phyloP scores from a whole-genome alignment of 2,888 invertebrate genomes.

The Erebia palarica region DNA sequence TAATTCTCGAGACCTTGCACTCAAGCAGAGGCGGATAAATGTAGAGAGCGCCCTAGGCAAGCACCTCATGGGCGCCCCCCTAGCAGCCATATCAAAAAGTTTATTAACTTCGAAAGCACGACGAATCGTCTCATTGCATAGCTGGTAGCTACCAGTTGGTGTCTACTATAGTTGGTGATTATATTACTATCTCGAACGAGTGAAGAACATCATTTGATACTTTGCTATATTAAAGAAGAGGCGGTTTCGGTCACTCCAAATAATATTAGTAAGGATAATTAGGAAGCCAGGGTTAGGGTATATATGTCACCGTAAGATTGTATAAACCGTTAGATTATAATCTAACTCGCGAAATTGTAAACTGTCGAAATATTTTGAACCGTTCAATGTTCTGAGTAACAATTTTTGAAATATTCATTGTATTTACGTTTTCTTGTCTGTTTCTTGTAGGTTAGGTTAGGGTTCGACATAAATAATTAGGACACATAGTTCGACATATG shows the following conservation, averaged over 20 bases:
- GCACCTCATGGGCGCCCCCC: background rate
- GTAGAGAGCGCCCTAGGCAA: no score
- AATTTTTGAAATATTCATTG: no score
- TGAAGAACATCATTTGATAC: constrained; percentile 17
- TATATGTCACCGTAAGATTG: no score
- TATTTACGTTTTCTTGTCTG: no score
- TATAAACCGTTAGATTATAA: no score
- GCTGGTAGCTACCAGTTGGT: background rate
- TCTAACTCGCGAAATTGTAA: no score
- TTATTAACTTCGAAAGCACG: background rate
- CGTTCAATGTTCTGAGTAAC: no score
- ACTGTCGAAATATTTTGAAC: no score
- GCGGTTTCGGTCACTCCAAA: constrained; percentile 6
- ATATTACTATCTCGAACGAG: background rate
- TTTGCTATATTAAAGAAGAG: background rate
- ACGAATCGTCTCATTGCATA: background rate
- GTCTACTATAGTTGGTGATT: background rate
- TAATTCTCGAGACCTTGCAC: background rate
- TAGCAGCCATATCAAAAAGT: background rate
- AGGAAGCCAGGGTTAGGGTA: constrained; percentile 1
- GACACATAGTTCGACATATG: no score
- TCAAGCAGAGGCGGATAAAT: no score
- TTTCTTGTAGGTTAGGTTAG: no score
- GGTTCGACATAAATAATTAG: no score
- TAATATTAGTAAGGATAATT: constrained; percentile 3